A percentile compares a stretch with the other conserved stretches of the same genome.
These are phyloP conservation scores for Eidolon helvum DNA, from an alignment of 2,113 vertebrate genomes.

Conservation along the genomic window DNA sequence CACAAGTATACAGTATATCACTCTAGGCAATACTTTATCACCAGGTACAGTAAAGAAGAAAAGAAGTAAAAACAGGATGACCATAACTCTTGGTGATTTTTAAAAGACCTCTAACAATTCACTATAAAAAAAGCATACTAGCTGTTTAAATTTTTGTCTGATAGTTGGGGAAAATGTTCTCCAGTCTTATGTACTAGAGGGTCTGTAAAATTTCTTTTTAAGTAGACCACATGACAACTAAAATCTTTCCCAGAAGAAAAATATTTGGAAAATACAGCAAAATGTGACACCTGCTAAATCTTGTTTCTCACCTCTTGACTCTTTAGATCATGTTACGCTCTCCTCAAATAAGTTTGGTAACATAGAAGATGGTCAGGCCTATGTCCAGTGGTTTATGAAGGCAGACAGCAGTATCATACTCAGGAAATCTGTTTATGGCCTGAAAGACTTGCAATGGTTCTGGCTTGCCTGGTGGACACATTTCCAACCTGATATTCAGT, in stretches of 20 bases:
- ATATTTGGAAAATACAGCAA: background rate
- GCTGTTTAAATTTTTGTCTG: background rate
- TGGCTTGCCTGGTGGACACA: background rate
- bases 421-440: background rate
- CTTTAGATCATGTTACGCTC: background rate
- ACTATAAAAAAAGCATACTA: background rate
- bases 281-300: background rate
- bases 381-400: background rate
- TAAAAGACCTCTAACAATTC: conserved; percentile 5
- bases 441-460: background rate
- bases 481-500: background rate
- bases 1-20: background rate
- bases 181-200: background rate
- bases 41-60: background rate
- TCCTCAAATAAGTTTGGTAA: background rate
- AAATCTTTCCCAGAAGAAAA: background rate
- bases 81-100: conserved; percentile 27
- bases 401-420: background rate
- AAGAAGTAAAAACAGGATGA: background rate
- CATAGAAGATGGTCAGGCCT: background rate
- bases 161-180: background rate
- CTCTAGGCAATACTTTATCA: background rate
- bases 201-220: conserved; percentile 8
- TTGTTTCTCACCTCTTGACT: background rate
- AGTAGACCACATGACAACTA: background rate